phyloP scores from a whole-genome alignment of 1,140 invertebrate species.

The Thaumetopoea pityocampa region DNA sequence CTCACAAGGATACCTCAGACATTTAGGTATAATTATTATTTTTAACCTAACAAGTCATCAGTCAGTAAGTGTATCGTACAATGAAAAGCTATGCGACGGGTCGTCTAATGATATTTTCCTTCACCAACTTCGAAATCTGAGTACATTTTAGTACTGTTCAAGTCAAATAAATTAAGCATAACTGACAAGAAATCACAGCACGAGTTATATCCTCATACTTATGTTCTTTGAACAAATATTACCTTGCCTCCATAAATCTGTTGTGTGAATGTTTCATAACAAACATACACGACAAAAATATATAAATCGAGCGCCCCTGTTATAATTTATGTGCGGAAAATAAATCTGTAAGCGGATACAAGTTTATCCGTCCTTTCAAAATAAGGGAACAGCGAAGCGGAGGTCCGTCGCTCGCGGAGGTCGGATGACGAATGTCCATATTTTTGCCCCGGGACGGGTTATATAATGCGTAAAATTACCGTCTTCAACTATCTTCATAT shows the following conservation, averaged over 20 bases:
- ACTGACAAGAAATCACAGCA: too few species aligned
- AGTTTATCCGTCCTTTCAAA: constrained; percentile 47
- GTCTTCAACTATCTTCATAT: constrained; percentile 47
- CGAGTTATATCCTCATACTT: too few species aligned
- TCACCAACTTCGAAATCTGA: too few species aligned
- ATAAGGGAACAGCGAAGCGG: constrained; percentile 31
- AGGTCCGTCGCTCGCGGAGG: constrained; percentile 38
- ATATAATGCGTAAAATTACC: constrained; percentile 71
- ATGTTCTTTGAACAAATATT: constrained; percentile 4
- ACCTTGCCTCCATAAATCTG: constrained; percentile 5
- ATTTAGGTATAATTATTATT: too few species aligned
- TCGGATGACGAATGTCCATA: constrained; percentile 55
- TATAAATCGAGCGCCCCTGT: constrained; percentile 23
- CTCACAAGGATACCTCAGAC: too few species aligned
- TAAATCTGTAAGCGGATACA: constrained; percentile 46
- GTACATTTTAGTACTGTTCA: too few species aligned
- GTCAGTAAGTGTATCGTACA: too few species aligned
- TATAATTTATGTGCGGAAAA: constrained; percentile 42
- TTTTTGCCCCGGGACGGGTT: constrained; percentile 48
- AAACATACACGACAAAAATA: constrained; percentile 21
- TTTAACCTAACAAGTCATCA: too few species aligned
- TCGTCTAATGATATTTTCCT: too few species aligned
- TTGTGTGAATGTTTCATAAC: constrained; percentile 12
- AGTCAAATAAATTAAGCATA: too few species aligned
- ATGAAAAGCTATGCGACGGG: too few species aligned